These are phyloP conservation scores for Danaus plexippus DNA, from an alignment of 1,140 invertebrate species.

Conservation along the genomic window DNA sequence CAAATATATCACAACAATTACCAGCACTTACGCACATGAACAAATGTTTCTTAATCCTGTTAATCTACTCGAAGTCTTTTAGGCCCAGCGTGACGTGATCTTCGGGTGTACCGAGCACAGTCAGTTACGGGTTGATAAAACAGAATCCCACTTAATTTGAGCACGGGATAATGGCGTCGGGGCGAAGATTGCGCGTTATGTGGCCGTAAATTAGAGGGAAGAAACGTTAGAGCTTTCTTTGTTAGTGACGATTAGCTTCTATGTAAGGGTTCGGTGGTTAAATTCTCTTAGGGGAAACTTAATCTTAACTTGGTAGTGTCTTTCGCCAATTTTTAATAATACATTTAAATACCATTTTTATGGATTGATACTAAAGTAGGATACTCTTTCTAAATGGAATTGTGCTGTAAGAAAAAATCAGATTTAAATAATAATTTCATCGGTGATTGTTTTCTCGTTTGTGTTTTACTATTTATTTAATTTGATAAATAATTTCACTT, in stretches of 20 bases:
- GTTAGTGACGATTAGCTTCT: conserved; percentile 9
- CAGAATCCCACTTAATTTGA: conserved; percentile 41
- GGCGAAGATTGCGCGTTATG: conserved; percentile 42
- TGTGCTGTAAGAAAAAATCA: too few species aligned
- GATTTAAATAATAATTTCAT: too few species aligned
- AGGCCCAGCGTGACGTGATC: conserved; percentile 15
- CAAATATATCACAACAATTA: not conserved
- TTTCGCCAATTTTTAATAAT: too few species aligned
- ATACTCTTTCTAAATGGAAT: too few species aligned
- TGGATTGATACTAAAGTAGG: too few species aligned
- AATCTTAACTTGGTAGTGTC: too few species aligned
- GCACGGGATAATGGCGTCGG: conserved; percentile 41
- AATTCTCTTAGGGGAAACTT: not conserved
- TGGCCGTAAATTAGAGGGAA: conserved; percentile 37
- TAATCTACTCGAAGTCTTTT: conserved; percentile 14
- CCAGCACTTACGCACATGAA: not conserved
- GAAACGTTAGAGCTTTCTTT: not conserved
- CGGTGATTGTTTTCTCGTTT: too few species aligned
- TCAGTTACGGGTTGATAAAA: conserved; percentile 34
- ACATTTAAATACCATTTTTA: too few species aligned
- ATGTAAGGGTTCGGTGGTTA: conserved; percentile 5
- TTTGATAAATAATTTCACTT: too few species aligned
- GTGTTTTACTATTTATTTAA: too few species aligned
- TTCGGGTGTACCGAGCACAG: conserved; percentile 18
- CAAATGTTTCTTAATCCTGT: conserved; percentile 9